These are phyloP conservation scores for pig (Sus scrofa) DNA, from an alignment of 2,113 vertebrate genomes.

Conservation along the genomic window T2T-Sscrofa CM000814.6:15490501-15491000, in stretches of 20 bases:
- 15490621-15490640: not conserved
- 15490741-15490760: not conserved
- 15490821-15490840: not conserved
- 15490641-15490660: not conserved
- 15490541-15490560: not conserved
- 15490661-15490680: not conserved
- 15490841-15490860: not conserved
- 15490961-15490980: not conserved
- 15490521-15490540: conserved; percentile 50
- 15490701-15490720: too few relatives aligned
- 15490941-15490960: not conserved
- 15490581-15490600: not conserved
- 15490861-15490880: too few relatives aligned
- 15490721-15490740: not conserved
- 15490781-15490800: not conserved
- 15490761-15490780: not conserved
- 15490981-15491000: not conserved
- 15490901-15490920: not conserved
- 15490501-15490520: not conserved
- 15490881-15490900: not conserved
- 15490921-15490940: not conserved
- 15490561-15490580: conserved; percentile 15
- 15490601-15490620: not conserved
- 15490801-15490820: not conserved
- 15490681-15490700: not conserved